Percentiles rank a stretch among this genome's conserved stretches.
These are phyloP conservation scores for Tetrao urogallus DNA, from an alignment of 2,113 vertebrate genomes.

Conservation along the genomic window DNA sequence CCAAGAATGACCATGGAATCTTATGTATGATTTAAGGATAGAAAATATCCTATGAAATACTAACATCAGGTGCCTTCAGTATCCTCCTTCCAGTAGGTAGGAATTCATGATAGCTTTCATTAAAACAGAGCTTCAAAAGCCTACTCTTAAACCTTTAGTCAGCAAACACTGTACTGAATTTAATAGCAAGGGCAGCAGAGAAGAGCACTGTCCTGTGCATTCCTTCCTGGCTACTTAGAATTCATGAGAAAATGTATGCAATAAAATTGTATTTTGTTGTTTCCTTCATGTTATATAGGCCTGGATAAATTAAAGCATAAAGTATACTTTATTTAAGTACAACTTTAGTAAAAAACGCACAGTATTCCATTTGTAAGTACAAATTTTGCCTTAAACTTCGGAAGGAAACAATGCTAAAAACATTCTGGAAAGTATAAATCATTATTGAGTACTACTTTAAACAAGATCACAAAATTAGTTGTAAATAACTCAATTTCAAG, in stretches of 20 bases:
- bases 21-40: not conserved
- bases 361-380: not conserved
- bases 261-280: not conserved
- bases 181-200: accelerated
- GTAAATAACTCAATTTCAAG: not conserved
- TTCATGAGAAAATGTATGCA: not conserved
- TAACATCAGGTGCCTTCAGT: not conserved
- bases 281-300: not conserved
- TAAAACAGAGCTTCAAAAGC: not conserved
- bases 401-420: not conserved
- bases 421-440: not conserved
- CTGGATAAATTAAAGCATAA: not conserved
- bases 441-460: not conserved
- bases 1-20: not conserved
- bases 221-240: not conserved
- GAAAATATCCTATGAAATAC: not conserved
- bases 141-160: not conserved
- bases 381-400: not conserved
- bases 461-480: not conserved
- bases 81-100: not conserved
- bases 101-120: not conserved
- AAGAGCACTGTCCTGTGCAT: not conserved
- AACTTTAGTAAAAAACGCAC: not conserved
- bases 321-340: not conserved
- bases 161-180: not conserved